Base-by-base conservation (phyloP, 2,113 vertebrate genomes). In the Fulmarus glacialis region DNA sequence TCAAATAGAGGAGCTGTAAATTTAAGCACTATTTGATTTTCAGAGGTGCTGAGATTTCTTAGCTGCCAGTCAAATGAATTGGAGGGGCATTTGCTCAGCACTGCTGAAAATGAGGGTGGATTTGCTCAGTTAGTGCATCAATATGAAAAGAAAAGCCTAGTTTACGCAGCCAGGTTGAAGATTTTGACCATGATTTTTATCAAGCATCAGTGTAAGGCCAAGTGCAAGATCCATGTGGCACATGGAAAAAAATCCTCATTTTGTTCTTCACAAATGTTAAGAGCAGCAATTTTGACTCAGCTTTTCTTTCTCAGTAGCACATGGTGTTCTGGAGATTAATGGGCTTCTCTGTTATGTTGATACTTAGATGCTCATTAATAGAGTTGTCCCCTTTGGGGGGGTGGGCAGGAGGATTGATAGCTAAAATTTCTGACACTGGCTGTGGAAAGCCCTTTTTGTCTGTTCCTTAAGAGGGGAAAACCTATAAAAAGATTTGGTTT, bases 401-500 rank as follows among this genome's bases (percentile, higher is more conserved):
- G 53, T 11, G 29, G 8, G 15, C 17, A 14, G 62, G 23, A 89
- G 59, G n/a, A 85, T 4, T 79, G 77, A 94, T 66, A 87, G 80
- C 80, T 26, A 15, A 85, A 73, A 93, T 84, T 94, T 92, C 70
- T 96, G 91, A 81, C 47, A 67, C 27, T 45, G 93, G n/a, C 83
- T 97, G 40, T 86, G 84, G 78, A 92, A 95, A 92, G 48, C 56
- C 67, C 38, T 92, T 87, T 96, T 96, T 91, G 45, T 89, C 50
- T 83, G 34, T 94, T 92, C 59, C 60, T 11, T 48, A 87, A 91
- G 73, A 93, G 67, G 18, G 30, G 66, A 86, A 97, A 95, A 72
- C 36, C 67, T 94, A 78, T 73, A 82, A 94, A 93, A 93, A 95
- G 73, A 92, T 92, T 90, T 90, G 87, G 73, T 96, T 95, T 86